Evolutionary conservation across 2,888 invertebrate genomes (phyloP).

Genomic region (Odontomyia ornata): DNA sequence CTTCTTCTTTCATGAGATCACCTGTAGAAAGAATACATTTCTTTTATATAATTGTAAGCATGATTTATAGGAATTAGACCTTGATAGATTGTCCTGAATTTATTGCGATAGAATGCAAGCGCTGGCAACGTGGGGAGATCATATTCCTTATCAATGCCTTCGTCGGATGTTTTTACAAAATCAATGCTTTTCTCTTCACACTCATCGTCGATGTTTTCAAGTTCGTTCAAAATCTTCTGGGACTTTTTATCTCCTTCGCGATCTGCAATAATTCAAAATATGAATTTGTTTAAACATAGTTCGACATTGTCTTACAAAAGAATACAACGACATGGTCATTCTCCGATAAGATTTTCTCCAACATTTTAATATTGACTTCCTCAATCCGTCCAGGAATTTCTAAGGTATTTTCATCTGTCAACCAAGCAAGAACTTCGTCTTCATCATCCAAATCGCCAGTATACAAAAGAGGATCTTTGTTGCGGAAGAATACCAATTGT

Average conservation of each 20-base stretch:
- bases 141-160: slow-evolving; percentile 86
- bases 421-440: slow-evolving; percentile 89
- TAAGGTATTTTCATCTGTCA: slow-evolving; percentile 88
- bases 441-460: slow-evolving; percentile 89
- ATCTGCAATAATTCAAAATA: slow-evolving; percentile 67
- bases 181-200: slow-evolving; percentile 91
- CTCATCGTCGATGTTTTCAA: slow-evolving; percentile 93
- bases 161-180: slow-evolving; percentile 91
- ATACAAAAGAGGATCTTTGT: slow-evolving; percentile 87
- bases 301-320: slow-evolving; percentile 76
- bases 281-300: neutral
- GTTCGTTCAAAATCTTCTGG: slow-evolving; percentile 84
- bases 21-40: slow-evolving; percentile 58
- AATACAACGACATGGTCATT: slow-evolving; percentile 91
- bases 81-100: slow-evolving; percentile 86
- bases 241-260: slow-evolving; percentile 90
- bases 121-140: slow-evolving; percentile 83
- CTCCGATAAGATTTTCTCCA: slow-evolving; percentile 87
- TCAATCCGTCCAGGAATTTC: slow-evolving; percentile 93
- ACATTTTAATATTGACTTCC: slow-evolving; percentile 89
- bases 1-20: slow-evolving; percentile 91
- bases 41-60: neutral
- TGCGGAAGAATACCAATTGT: slow-evolving; percentile 87
- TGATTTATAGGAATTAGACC: slow-evolving; percentile 59
- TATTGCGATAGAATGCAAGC: slow-evolving; percentile 85